Conservation (phyloP, 2,113 vertebrate species). For the Pollimyrus isidori region DNA sequence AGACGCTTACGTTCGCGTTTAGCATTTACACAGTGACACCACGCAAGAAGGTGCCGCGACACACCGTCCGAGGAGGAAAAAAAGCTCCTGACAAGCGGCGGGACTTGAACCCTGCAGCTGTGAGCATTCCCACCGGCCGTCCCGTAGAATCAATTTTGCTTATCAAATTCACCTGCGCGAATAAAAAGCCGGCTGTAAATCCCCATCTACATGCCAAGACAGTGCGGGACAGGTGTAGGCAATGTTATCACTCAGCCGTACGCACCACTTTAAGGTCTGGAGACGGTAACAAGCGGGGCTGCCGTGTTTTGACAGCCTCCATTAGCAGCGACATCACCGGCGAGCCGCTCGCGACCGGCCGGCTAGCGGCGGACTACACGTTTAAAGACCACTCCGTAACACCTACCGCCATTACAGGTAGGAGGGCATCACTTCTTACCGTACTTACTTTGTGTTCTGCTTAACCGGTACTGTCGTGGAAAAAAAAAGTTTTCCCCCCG, state of each 20-base stretch:
- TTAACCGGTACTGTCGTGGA: conserved; percentile 12
- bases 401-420: not conserved
- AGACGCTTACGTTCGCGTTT: not conserved
- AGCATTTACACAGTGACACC: not conserved
- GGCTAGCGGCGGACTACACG: not conserved
- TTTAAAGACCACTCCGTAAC: not conserved
- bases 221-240: not conserved
- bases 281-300: not conserved
- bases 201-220: not conserved
- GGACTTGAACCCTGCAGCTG: not conserved
- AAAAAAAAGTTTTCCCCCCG: conserved; percentile 16
- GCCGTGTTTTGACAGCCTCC: conserved; percentile 30
- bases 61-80: not conserved
- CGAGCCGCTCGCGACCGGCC: not conserved
- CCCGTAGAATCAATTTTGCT: not conserved
- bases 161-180: not conserved
- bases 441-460: conserved; percentile 14
- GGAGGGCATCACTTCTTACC: not conserved
- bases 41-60: not conserved
- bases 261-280: not conserved
- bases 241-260: not conserved
- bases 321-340: conserved; percentile 33
- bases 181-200: not conserved
- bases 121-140: not conserved
- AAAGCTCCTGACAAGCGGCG: not conserved